Conservation (phyloP, 1,140 invertebrate genomes). For the Conopomorpha cramerella region DNA sequence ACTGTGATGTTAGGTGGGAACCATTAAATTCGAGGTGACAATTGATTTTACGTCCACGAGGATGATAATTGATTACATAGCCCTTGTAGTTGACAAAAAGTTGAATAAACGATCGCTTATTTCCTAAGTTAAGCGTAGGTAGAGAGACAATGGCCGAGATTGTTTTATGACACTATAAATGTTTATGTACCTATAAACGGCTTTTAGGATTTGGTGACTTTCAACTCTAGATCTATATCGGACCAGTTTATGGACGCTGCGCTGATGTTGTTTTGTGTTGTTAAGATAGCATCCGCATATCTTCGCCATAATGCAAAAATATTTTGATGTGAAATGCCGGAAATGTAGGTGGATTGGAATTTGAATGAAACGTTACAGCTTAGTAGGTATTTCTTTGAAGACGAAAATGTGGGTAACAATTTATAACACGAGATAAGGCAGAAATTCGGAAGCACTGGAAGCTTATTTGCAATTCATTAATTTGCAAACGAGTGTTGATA, state of each 20-base stretch:
- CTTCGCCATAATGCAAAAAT: too few relatives aligned
- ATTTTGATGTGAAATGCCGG: too few relatives aligned
- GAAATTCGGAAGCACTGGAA: too few relatives aligned
- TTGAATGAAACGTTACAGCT: too few relatives aligned
- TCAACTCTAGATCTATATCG: constrained; percentile 32
- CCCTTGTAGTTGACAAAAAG: constrained; percentile 46
- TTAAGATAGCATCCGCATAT: constrained; percentile 10
- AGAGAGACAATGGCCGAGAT: constrained; percentile 44
- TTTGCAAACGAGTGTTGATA: too few relatives aligned
- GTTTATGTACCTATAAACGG: constrained; percentile 54
- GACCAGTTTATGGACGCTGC: constrained; percentile 41
- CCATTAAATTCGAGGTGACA: constrained; percentile 45
- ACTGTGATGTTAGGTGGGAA: constrained; percentile 32
- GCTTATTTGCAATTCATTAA: too few relatives aligned
- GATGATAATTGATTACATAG: constrained; percentile 50
- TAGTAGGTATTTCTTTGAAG: too few relatives aligned
- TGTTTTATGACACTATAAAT: constrained; percentile 57
- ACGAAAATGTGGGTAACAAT: too few relatives aligned
- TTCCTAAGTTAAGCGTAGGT: constrained; percentile 39
- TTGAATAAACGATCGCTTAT: constrained; percentile 49
- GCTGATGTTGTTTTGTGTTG: constrained; percentile 21
- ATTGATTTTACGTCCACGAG: too few relatives aligned
- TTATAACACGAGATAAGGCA: too few relatives aligned
- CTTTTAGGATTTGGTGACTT: constrained; percentile 40
- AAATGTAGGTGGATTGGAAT: too few relatives aligned